Base-by-base conservation (phyloP, 2,888 invertebrate species). In the Ochropacha duplaris region DNA sequence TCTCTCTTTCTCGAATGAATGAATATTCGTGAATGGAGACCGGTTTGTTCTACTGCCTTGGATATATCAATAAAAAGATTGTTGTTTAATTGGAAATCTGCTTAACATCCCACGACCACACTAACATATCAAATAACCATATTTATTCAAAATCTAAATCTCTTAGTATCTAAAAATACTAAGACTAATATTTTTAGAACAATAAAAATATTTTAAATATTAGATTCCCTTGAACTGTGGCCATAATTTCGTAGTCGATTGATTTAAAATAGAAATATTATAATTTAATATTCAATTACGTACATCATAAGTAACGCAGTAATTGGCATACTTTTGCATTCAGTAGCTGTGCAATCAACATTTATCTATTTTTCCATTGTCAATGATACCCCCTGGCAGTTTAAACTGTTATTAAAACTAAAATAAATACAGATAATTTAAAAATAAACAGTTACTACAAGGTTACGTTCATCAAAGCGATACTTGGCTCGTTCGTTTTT, bases 361-460 rank as follows among this genome's bases (percentile, higher is more conserved):
- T 44, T 19, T 44, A 44, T 19, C 19, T 19, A 19, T 14, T 19
- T 9, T 44, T 51, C 60, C 70, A 79, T 79, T 79, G 78, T 75
- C 77, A 75, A 81, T 75, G 69, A 64, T 49, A 62, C 72, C 80
- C 76, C 55, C 69, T 54, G 77, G 81, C 76, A 57, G 8, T 50
- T 26, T 9, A 26, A 24, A 22, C 54, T 39, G 39, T 36, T 24
- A 55, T 44, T 55, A 74, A 71, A 62, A 67, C 68, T 69, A 68
- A 72, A 69, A 73, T 76, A 70, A 68, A 69, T 68, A 65, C 58
- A 65, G 61, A 60, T 66, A 74, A 72, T 74, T 69, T 71, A 70
- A 70, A 75, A 77, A 74, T 71, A 73, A 75, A 69, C 67, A 76
- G 69, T 61, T 57, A 62, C 67, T 50, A 60, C 77, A 79, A 83